Evolutionary conservation across 2,797 vertebrate species (phyloP).

Genomic region (Zenarchopterus dispar): DNA sequence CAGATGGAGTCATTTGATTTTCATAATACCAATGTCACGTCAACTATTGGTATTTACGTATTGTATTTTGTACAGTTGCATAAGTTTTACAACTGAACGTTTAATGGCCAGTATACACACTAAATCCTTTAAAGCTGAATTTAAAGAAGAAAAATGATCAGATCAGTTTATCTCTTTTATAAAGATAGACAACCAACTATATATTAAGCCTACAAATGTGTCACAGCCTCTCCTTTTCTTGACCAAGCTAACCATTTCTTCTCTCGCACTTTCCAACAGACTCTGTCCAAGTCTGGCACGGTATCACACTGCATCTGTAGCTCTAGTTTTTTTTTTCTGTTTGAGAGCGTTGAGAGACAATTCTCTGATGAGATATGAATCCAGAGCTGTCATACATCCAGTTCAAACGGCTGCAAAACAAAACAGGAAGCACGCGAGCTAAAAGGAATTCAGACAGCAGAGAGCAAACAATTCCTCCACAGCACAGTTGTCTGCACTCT

Average conservation of each 20-base stretch:
- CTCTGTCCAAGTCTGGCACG: slow-evolving; percentile 81
- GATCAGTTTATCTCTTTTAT: no score
- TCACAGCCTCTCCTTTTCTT: slow-evolving; percentile 25
- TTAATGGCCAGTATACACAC: no score
- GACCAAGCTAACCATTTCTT: slow-evolving; percentile 54
- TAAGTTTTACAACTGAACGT: no score
- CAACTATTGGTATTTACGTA: no score
- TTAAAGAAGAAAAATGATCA: no score
- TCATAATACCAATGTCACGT: no score
- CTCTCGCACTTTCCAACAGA: slow-evolving; percentile 81
- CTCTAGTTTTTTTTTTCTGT: slow-evolving; percentile 76
- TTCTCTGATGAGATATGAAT: slow-evolving; percentile 49
- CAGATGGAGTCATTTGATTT: no score
- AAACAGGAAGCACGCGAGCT: slow-evolving; percentile 43
- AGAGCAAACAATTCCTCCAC: slow-evolving; percentile 2
- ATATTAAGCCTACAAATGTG: background rate
- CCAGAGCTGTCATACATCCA: slow-evolving; percentile 8
- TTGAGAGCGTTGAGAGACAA: slow-evolving; percentile 55
- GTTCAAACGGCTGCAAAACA: slow-evolving; percentile 20
- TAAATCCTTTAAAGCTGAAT: no score
- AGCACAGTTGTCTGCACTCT: background rate
- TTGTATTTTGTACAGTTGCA: no score
- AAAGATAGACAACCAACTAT: no score
- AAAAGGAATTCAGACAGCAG: slow-evolving; percentile 44
- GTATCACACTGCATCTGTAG: slow-evolving; percentile 74